Base-by-base conservation (phyloP, 2,797 vertebrate species). In the Poecile montanus region DNA sequence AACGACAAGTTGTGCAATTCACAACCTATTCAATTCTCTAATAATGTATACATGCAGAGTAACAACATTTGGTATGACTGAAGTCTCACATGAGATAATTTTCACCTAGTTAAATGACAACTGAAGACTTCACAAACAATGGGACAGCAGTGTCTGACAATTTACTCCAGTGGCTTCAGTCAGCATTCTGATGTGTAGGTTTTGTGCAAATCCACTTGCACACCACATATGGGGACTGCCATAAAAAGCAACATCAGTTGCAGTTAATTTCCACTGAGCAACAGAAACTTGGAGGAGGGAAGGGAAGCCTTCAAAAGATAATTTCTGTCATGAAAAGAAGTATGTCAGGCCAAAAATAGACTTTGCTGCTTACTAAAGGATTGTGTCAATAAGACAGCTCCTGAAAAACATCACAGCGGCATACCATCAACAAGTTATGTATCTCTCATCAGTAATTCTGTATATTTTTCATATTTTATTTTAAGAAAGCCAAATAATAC, bases 101-200 rank as follows among this genome's bases (percentile, higher is more conserved):
- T 92, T 62, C 36, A 73, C 23, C 16, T 25, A 42, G 40, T 34
- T 51, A 58, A 58, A 36, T 30, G 36, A 48, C 25, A 85, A 22
- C 7, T 51, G 19, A 91, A 68, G 36, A 62, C 14, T 75, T 70
- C 15, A 53, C 8, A 78, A 76, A 53, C 42, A 78, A 42, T 2
- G 9, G 29, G n/a, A 27, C 13, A 71, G 32, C 7, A 58, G 5
- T 7, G 54, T 14, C 27, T 1, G 2, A 29, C 42, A n/a, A 51
- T 51, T 65, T 65, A 50, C 29, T 53, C 32, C 17, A 78, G 38
- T 9, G 21, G 16, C 50, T 84, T 56, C 22, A 88, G n/a, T 58
- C 22, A 79, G 40, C 20, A 36, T 36, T 54, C 14, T 16, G 30
- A 54, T 0, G 0, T 1, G 5, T 16, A 27, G 4, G 4, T 44